Percentiles rank a stretch among this genome's conserved stretches.
Conservation (phyloP, 2,888 invertebrate species). For the Seladonia tumulorum region DNA sequence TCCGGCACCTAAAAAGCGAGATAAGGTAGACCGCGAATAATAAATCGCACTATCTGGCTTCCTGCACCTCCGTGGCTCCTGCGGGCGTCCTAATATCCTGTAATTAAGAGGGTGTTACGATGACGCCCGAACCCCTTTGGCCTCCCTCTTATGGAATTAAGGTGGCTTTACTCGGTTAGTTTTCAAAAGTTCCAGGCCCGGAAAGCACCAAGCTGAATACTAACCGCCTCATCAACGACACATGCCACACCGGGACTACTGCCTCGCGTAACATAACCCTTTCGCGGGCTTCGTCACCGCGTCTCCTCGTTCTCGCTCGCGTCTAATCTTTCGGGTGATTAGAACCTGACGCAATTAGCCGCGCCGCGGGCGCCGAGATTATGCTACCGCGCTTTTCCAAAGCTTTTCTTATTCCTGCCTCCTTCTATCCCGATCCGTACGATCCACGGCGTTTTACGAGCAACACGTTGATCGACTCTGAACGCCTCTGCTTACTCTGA, state of each 20-base stretch:
- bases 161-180: constrained; percentile 82
- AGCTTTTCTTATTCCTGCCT: neutral
- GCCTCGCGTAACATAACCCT: constrained; percentile 76
- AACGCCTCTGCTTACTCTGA: neutral
- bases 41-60: constrained; percentile 71
- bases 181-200: constrained; percentile 81
- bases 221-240: constrained; percentile 84
- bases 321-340: constrained; percentile 81
- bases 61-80: constrained; percentile 66
- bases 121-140: constrained; percentile 80
- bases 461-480: neutral
- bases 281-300: constrained; percentile 55
- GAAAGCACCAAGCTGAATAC: constrained; percentile 82
- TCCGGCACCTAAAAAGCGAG: constrained; percentile 66
- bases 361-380: constrained; percentile 43
- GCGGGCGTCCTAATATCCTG: constrained; percentile 81
- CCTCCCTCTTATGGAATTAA: constrained; percentile 83
- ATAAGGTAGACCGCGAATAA: constrained; percentile 66
- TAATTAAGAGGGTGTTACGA: constrained; percentile 82
- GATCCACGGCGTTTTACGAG: neutral
- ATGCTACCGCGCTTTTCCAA: constrained; percentile 1
- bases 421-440: neutral
- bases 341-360: constrained; percentile 77
- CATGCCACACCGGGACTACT: constrained; percentile 81
- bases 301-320: constrained; percentile 63